Base-by-base conservation (phyloP, 1,140 invertebrate genomes). In the Eurosta solidaginis region DNA sequence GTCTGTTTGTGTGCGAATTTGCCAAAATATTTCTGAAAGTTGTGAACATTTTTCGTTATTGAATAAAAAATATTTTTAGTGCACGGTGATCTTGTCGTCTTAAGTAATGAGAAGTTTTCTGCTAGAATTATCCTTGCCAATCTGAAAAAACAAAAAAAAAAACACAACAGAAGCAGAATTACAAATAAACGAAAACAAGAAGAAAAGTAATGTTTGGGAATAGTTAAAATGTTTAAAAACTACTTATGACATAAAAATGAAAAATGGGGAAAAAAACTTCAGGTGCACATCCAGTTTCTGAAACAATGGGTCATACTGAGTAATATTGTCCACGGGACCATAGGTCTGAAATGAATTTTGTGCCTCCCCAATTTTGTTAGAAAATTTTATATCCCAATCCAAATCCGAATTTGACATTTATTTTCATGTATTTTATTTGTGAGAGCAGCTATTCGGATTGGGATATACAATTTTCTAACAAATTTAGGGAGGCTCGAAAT, bases 31-130 rank as follows among this genome's bases (percentile, higher is more conserved):
- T 68, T 68, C 22, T 68, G 59, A 68, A 68, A 40, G 22, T 29
- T 68, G 59, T 68, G 54, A 59, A 59, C 54, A 59, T 59, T 59
- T 33, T 33, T 59, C 36, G 20, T 36, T 68, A 68, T 40, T 40
- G 14, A 33, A 40, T 29, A 68, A 68, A 68, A 33, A 40, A 68
- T 68, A 68, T 68, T 68, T 68, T 68, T 68, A 68, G 59, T 68
- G 33, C 40, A 40, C 33, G 59, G 59, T 68, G 59, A 68, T 68
- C 59, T 68, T 68, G 59, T 68, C 59, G 59, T 68, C 59, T 68
- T 68, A 12, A 33, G n/a, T 29, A 68, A 40, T 20, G 59, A 40
- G 20, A 68, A 6, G 22, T 22, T 40, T 68, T 68, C 59, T 68
- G 59, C 59, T 29, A n/a, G 12, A 17, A 9, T 68, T 42, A 40